A percentile compares a stretch with the other conserved stretches of the same genome.
These are phyloP conservation scores for Desoria tigrina DNA, from an alignment of 2,888 invertebrate species.

Conservation along the genomic window DNA sequence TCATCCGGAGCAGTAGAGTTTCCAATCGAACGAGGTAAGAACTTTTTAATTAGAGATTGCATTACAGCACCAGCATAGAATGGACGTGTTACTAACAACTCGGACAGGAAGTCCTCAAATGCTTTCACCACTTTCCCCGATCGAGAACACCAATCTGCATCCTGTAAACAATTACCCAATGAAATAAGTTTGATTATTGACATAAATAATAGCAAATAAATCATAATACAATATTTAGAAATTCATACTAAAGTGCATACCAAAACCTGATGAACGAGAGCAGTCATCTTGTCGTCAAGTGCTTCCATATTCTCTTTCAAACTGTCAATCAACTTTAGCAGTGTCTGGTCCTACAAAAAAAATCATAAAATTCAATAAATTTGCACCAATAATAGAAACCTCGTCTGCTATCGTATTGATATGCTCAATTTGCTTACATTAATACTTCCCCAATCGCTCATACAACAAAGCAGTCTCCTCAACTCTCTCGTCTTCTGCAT, in stretches of 20 bases:
- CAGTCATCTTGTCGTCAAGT: constrained; percentile 43
- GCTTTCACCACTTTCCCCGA: constrained; percentile 35
- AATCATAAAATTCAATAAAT: neutral
- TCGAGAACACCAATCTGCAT: constrained; percentile 37
- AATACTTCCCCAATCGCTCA: constrained; percentile 11
- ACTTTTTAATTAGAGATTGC: constrained; percentile 31
- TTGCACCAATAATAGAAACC: neutral
- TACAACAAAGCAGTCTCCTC: constrained; percentile 2
- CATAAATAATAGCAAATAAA: neutral
- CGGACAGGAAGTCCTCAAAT: constrained; percentile 38
- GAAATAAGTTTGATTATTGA: neutral
- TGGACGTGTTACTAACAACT: constrained; percentile 36
- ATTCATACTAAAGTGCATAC: too few relatives aligned
- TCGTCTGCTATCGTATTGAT: too few relatives aligned
- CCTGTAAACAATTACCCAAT: constrained; percentile 24
- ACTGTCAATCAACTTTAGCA: constrained; percentile 36
- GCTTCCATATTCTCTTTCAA: constrained; percentile 30
- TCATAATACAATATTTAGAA: neutral
- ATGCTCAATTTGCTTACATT: too few relatives aligned
- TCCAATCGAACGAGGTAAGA: constrained; percentile 8
- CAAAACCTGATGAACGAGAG: constrained; percentile 17
- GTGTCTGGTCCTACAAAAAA: constrained; percentile 33
- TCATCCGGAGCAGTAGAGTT: constrained; percentile 10
- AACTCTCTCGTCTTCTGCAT: constrained; percentile 10
- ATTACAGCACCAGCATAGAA: constrained; percentile 34